Base-by-base conservation (phyloP, 1,140 invertebrate species). In the Leptopilina clavipes region DNA sequence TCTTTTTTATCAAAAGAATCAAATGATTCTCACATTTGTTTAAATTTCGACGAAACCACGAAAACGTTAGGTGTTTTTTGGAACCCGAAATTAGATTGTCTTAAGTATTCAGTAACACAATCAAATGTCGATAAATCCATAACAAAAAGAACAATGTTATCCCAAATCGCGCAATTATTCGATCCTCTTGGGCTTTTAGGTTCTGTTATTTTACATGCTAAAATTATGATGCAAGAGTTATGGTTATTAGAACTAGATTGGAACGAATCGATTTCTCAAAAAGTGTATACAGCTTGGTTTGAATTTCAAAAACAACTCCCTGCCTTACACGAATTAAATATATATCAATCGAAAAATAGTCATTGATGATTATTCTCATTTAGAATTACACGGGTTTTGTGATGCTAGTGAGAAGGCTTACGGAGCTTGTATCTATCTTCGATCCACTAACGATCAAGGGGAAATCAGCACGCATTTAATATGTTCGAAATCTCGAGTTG, bases 121-220 rank as follows among this genome's bases (percentile, higher is more conserved):
- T 3, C 12, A 52, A 17, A 44, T 3, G 8, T 44, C 9, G 19
- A 22, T 6, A 56, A 2, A 2, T 44, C 14, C 3, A 44, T 65
- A 1, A 82, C 76, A n/a, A 84, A 81, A 40, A 59, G 77, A 54
- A 40, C 37, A n/a, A 7, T 84, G 1, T 56, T 83, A 31, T 80
- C 79, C 3, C 25, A 48, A 3, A 73, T 83, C 1, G 25, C 25
- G 25, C 25, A 31, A 31, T 31, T 31, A 31, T 31, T 31, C 5
- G 25, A 31, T 31, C 79, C 75, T 0, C 44, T 81, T 9, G 87
- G 85, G 8, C 82, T 80, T 52, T 44, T 86, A 0, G 31, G 77
- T 1, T 86, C 86, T 9, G 43, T 84, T 0, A 80, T 79, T 0
- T 72, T 89, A 8, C 22, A 31, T 1, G 25, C 25, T 31, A 31